phyloP scores from a whole-genome alignment of 2,888 invertebrate species.

The Meteorus cinctellus region DNA sequence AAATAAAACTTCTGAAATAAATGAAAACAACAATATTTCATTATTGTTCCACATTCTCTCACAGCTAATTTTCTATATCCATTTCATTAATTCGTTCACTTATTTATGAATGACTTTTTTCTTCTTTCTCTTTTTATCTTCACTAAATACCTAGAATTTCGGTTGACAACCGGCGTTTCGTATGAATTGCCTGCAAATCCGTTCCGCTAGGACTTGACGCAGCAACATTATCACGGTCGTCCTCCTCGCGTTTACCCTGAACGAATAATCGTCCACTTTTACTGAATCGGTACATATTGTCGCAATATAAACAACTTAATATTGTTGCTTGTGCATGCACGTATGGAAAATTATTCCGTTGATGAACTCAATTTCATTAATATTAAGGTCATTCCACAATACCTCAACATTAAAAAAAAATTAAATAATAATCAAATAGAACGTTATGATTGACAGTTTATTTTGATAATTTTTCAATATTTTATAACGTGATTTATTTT shows the following conservation, averaged over 20 bases:
- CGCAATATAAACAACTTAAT: not conserved
- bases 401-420: not conserved
- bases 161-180: conserved; percentile 87
- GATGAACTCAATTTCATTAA: not conserved
- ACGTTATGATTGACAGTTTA: not conserved
- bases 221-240: conserved; percentile 75
- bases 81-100: not conserved
- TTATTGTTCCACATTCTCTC: not conserved
- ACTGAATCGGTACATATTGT: conserved; percentile 84
- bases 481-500: not conserved
- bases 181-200: conserved; percentile 85
- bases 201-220: conserved; percentile 65
- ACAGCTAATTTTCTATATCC: not conserved
- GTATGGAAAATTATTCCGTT: not conserved
- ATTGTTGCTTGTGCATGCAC: not conserved
- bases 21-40: not conserved
- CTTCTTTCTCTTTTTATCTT: not conserved
- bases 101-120: not conserved
- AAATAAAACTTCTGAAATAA: not conserved
- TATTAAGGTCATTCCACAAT: conserved; percentile 8
- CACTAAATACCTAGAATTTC: conserved; percentile 82
- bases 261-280: conserved; percentile 85
- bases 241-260: conserved; percentile 82
- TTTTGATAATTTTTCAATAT: not conserved
- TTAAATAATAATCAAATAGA: not conserved